Base-by-base conservation (phyloP, 2,113 vertebrate species). In the Hassar affinis region DNA sequence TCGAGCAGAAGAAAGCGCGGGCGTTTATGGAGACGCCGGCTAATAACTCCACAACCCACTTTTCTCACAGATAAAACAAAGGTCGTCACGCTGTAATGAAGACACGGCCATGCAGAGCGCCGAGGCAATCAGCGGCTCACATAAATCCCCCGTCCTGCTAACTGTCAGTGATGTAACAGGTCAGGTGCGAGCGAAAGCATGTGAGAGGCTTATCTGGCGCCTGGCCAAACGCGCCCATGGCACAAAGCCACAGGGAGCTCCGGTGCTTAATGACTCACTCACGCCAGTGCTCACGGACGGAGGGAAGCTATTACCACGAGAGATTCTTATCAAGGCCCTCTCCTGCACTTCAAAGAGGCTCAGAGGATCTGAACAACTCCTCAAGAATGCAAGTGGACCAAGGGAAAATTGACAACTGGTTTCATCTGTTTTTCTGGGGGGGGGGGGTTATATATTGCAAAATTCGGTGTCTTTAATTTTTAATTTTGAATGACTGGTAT, bases 261-360 rank as follows among this genome's bases (percentile, higher is more conserved):
- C 35, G 76, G 57, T 22, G 18, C 80, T 85, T 87, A 87, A 87
- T 85, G 86, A 83, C 80, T 83, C 69, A 69, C 81, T 83, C 77
- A 76, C 72, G 61, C 69, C 68, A 54, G 77, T 27, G 61, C 81
- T 85, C 86, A 87, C 83, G 61, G 81, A 84, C 42, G 38, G 52
- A 52, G 84, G 61, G 62, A 83, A 78, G 86, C 81, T 85, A 85
- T 85, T 80, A 80, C 84, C 7, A 57, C 17, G 30, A 80, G 84
- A 49, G 77, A 85, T 79, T 62, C 84, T 85, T 85, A 87, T 87
- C 86, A 78, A 72, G 77, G 69, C 80, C 47, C 54, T 72, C 77
- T 85, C 54, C 12, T 83, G 79, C 81, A 77, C 80, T 82, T 52
- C 62, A 85, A 82, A 76, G 79, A 59, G 15, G 38, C 30, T 61